Evolutionary conservation across 2,797 vertebrate species (phyloP), one percentile per base, ranked within the genome.

Genomic region (Cossypha niveicapilla): DNA sequence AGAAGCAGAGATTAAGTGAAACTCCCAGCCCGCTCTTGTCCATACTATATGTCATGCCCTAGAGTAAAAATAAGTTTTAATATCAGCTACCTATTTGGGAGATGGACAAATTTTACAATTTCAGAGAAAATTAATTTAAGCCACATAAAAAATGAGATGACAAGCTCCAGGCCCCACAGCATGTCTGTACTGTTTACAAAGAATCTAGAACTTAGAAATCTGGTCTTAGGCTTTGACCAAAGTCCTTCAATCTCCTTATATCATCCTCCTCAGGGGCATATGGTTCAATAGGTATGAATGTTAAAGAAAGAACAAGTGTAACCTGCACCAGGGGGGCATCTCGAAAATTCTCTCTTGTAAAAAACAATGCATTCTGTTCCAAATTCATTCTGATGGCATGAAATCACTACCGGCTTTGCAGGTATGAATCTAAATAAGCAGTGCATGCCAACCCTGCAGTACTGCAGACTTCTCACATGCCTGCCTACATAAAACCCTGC

Each of bases 341-440:
- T 92, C 22, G 47, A 42, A 75, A 41, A 76, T 91, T 62, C 6
- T 58, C 6, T 58, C 39, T 50, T 47, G 35, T 45, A 83, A 83
- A 86, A 51, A 67, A 13, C 18, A 70, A 68, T 63, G 23, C 74
- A 85, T 80, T 76, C 68, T 77, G 17, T 88, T 92, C 39, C 61
- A 83, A 79, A 80, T 71, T 32, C 37, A 80, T 91, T 71, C 66
- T 81, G n/a, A 51, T 67, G 63, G 11, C 39, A 79, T 65, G 54
- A 95, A 86, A 71, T 63, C 53, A 57, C 70, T 83, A 62, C 66
- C 8, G 13, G 67, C 61, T 79, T 84, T 84, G 47, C 53, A 89
- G 65, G 82, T 39, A 80, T 70, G 86, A 86, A 85, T 81, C 72
- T 90, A 77, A 93, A 88, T 54, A 72, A 91, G 27, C 57, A 89